Percentiles rank a stretch among this genome's conserved stretches.
Conservation (phyloP, 1,140 invertebrate species). For the Drosophila lowei region DNA sequence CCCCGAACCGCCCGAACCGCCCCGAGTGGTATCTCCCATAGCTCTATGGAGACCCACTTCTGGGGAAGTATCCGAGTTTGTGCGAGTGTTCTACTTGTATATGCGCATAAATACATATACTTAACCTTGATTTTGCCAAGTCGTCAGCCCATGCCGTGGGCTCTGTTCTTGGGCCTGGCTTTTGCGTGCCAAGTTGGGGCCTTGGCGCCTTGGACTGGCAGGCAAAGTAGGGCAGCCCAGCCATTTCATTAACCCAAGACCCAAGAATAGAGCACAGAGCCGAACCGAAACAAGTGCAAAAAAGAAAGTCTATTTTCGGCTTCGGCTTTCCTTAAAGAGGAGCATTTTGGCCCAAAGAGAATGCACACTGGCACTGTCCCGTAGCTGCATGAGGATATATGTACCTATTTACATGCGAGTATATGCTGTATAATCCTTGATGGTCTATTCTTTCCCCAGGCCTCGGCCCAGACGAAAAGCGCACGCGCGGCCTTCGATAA, state of each 20-base stretch:
- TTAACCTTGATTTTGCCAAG: slow-evolving; percentile 73
- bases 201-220: slow-evolving; percentile 54
- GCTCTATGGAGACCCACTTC: slow-evolving; percentile 5
- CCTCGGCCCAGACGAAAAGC: too few species aligned
- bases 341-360: slow-evolving; percentile 32
- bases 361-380: slow-evolving; percentile 2
- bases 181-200: slow-evolving; percentile 49
- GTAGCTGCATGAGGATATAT: background rate
- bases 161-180: slow-evolving; percentile 18
- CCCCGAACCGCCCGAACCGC: too few species aligned
- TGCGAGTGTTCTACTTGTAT: slow-evolving; percentile 30
- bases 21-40: slow-evolving; percentile 4
- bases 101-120: slow-evolving; percentile 70
- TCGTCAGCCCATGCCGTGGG: slow-evolving; percentile 28
- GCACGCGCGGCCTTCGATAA: too few species aligned
- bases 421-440: too few species aligned
- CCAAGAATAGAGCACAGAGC: slow-evolving; percentile 12
- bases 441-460: too few species aligned
- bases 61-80: slow-evolving; percentile 1
- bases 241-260: slow-evolving; percentile 68
- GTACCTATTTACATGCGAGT: too few species aligned
- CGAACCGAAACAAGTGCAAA: slow-evolving; percentile 6
- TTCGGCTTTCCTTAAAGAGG: slow-evolving; percentile 18
- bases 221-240: slow-evolving; percentile 66
- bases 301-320: slow-evolving; percentile 35